Evolutionary conservation across 2,888 invertebrate genomes (phyloP), one percentile per base, ranked within the genome.

Genomic region (Laothoe populi): DNA sequence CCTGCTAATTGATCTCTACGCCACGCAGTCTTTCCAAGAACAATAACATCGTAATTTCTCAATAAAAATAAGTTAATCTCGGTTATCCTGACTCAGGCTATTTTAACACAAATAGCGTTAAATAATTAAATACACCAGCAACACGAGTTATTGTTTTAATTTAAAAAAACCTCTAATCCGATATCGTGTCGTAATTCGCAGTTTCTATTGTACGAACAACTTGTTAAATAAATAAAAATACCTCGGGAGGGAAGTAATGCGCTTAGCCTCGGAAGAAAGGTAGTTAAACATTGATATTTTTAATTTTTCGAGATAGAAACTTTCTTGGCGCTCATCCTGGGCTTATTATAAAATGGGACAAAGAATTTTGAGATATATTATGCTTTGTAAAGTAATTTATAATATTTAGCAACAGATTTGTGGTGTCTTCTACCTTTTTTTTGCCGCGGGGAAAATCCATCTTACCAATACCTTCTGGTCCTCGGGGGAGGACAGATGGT

Each of bases 231-330:
- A 53, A 53, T 35, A 53, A 53, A 53, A 53, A 53, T 53, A 35
- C 35, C 53, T 31, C 16, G 35, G 19, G 49, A 31, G 31, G 19
- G 35, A 31, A 35, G 4, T 53, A 53, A 53, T 53, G 35, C 53
- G 53, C 35, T 53, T 53, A 53, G 31, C 35, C 35, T 53, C 53
- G 31, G 35, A 35, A 46, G 46, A 31, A 49, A 19, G 35, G 35
- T 53, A 35, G 53, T 35, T 53, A 53, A 53, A 35, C 53, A 53
- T 31, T 35, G 35, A 35, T 53, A 53, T 53, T 53, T 53, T 35
- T 19, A 53, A 11, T 35, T 53, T 53, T 16, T 53, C 16, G 8
- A 44, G 19, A 8, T 19, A 44, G 44, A 44, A 44, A 19, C 19
- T 44, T 44, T 44, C 44, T 8, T 19, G 19, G 19, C 19, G 1